Percentiles rank a stretch among this genome's conserved stretches.
Conservation (phyloP, 1,140 invertebrate genomes). For the Acyrthosiphon pisum region DNA sequence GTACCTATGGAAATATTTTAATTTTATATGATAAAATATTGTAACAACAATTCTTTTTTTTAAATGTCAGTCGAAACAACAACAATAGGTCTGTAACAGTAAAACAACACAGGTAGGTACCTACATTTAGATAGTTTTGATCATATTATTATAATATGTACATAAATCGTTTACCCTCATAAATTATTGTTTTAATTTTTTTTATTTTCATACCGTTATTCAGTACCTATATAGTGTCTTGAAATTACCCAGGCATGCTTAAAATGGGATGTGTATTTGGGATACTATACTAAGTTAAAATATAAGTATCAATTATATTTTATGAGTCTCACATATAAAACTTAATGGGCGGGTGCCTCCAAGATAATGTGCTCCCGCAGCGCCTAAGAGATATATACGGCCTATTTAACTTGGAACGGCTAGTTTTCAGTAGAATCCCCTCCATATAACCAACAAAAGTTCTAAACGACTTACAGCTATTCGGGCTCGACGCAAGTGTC, state of each 20-base stretch:
- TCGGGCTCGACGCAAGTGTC: not conserved
- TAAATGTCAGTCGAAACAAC: not conserved
- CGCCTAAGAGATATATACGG: slow-evolving; percentile 27
- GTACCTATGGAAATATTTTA: too few species aligned
- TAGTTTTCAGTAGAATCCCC: slow-evolving; percentile 19
- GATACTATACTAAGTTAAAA: slow-evolving; percentile 30
- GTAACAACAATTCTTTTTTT: not conserved
- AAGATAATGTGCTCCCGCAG: slow-evolving; percentile 45
- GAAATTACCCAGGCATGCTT: not conserved
- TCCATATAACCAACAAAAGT: slow-evolving; percentile 23
- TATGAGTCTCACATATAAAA: slow-evolving; percentile 46
- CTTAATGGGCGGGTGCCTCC: slow-evolving; percentile 22
- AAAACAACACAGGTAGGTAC: too few species aligned
- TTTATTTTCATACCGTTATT: not conserved
- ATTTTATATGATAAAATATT: not conserved
- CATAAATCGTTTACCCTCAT: not conserved
- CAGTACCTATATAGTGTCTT: slow-evolving; percentile 12
- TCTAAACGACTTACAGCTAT: slow-evolving; percentile 46
- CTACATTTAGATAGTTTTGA: not conserved
- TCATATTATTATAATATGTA: not conserved
- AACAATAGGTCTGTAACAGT: not conserved
- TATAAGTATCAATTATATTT: slow-evolving; percentile 55
- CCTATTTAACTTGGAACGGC: slow-evolving; percentile 44
- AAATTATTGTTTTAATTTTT: not conserved
- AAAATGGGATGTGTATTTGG: not conserved